Evolutionary conservation across 2,113 vertebrate species (phyloP).

Genomic region (Phalacrocorax pelagicus): DNA sequence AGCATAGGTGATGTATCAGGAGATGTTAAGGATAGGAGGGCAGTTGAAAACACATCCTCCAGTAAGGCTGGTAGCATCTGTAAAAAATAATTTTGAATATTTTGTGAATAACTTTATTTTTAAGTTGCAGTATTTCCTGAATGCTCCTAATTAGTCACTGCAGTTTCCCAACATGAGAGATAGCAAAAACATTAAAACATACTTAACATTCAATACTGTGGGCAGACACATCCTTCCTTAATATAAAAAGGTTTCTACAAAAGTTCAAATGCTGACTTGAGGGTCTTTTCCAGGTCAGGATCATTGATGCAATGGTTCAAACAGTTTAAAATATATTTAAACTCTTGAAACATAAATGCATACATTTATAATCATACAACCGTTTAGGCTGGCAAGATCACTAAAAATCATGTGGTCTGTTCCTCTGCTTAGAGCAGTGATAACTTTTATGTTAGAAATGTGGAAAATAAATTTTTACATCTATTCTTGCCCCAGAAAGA

Average conservation of each 20-base stretch:
- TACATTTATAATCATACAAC: neutral
- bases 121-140: neutral
- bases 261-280: neutral
- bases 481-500: neutral
- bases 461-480: neutral
- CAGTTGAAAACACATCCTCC: neutral
- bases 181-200: neutral
- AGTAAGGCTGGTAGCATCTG: neutral
- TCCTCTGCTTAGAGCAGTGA: neutral
- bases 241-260: neutral
- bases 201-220: neutral
- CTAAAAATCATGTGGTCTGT: neutral
- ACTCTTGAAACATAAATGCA: neutral
- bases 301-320: neutral
- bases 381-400: neutral
- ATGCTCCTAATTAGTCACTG: neutral
- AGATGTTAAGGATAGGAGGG: neutral
- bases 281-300: neutral
- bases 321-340: neutral
- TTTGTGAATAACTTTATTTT: neutral
- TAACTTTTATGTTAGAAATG: neutral
- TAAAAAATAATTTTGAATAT: neutral
- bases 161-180: neutral
- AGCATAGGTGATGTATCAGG: neutral
- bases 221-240: neutral